Conservation (phyloP, 2,888 invertebrate species). For the Drosophila quinaria region DNA sequence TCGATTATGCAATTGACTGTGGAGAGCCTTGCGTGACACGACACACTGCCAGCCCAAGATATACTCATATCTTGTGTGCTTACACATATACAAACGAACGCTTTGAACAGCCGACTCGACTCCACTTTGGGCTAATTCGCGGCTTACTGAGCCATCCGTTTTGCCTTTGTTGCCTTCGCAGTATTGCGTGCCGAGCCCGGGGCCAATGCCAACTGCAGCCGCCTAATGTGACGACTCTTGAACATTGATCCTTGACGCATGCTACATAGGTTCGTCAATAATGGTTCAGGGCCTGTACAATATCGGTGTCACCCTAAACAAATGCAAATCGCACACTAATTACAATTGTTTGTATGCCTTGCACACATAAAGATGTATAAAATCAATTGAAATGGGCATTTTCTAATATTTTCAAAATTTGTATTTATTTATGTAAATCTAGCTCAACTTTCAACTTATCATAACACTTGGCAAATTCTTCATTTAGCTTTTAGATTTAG, state of each 20-base stretch:
- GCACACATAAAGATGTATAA: too few species aligned
- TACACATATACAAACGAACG: constrained; percentile 5
- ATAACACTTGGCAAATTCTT: too few species aligned
- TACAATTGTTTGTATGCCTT: too few species aligned
- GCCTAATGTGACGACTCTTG: constrained; percentile 80
- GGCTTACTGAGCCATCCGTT: not conserved
- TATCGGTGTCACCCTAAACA: not conserved
- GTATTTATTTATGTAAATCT: too few species aligned
- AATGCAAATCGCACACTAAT: too few species aligned
- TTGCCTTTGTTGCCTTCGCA: not conserved
- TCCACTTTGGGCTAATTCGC: constrained; percentile 20
- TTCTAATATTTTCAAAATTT: too few species aligned
- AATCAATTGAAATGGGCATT: too few species aligned
- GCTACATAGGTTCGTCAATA: constrained; percentile 22
- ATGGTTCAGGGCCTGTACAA: not conserved
- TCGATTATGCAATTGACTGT: constrained; percentile 76
- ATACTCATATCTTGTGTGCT: constrained; percentile 13
- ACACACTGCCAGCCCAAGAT: constrained; percentile 19
- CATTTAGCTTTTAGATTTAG: too few species aligned
- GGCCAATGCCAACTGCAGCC: constrained; percentile 50
- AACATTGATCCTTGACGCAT: constrained; percentile 58
- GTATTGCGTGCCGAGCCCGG: constrained; percentile 56
- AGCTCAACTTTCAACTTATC: too few species aligned
- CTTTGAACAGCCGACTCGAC: constrained; percentile 26
- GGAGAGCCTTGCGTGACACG: constrained; percentile 48